Evolutionary conservation across 1,140 invertebrate species (phyloP).

Genomic region (Andrena cerasifolii): DNA sequence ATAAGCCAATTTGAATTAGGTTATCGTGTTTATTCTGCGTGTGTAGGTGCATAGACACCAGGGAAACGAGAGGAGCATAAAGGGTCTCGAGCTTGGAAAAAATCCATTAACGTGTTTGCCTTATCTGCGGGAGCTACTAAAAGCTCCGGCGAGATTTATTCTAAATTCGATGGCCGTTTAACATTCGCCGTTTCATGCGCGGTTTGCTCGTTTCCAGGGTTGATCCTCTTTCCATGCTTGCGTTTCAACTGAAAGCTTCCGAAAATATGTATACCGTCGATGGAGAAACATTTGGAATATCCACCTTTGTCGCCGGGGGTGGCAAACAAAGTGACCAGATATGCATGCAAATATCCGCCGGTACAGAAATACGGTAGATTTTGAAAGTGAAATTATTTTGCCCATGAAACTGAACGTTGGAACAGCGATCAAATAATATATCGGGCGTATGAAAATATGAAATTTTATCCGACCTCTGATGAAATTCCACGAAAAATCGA

Average conservation of each 20-base stretch:
- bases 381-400: constrained; percentile 20
- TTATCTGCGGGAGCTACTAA: constrained; percentile 44
- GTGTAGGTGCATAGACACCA: neutral
- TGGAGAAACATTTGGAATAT: neutral
- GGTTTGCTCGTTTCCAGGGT: neutral
- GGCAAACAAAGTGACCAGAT: neutral
- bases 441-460: neutral
- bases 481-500: neutral
- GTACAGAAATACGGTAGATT: neutral
- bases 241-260: neutral
- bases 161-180: constrained; percentile 41
- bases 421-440: neutral
- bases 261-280: neutral
- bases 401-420: neutral
- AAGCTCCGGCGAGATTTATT: constrained; percentile 50
- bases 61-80: constrained; percentile 19
- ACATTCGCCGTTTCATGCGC: neutral
- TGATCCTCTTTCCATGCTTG: neutral
- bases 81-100: constrained; percentile 20
- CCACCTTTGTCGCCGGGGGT: neutral
- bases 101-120: constrained; percentile 52
- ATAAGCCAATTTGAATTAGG: constrained; percentile 46
- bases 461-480: neutral
- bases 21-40: constrained; percentile 31
- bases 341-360: neutral